Base-by-base conservation (phyloP, 2,113 vertebrate genomes). In the Aythya baeri region DNA sequence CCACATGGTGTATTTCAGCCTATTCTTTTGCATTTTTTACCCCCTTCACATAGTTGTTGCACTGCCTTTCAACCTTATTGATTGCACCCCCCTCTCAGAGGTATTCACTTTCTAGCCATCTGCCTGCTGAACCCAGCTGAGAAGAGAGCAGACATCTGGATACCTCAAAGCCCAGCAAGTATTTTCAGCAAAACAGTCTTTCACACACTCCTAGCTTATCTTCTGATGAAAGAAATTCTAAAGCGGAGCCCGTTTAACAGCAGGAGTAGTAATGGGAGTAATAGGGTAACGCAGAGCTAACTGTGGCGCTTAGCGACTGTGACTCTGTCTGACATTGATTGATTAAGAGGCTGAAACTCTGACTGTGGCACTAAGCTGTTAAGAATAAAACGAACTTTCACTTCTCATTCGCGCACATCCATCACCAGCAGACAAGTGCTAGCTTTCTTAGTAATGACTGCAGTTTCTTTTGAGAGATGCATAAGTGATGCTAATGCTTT, bases 291-390 rank as follows among this genome's bases (percentile, higher is more conserved):
- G 41, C 70, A 17, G 78, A 15, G 62, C 77, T 79, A 22, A 49
- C 86, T 17, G 91, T 57, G 91, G 71, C 0, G 10, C 84, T 66
- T 4, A 11, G 78, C n/a, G 82, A 71, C 91, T 74, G 91, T 88
- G 95, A 74, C 85, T 66, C 78, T 21, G 41, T 3, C 71, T 89
- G 93, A 41, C 93, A 77, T 0, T 94, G 96, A 96, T 55, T 58
- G 91, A 97, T 96, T 41, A 88, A 96, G 91, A 95, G 82, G 41
- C 29, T 81, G 46, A 50, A 95, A 46, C 59, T 94, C 87, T 46
- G 55, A 34, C 82, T 41, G 74, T 91, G 91, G 78, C 87, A 91
- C 55, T 80, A 55, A 67, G 75, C 78, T 94, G 84, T 83, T 83
- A 21, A 41, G 75, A 95, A 80, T 93, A 86, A 96, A 91, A 91